Conservation (phyloP, 2,797 vertebrate species). For the Onychomys leucogaster region DNA sequence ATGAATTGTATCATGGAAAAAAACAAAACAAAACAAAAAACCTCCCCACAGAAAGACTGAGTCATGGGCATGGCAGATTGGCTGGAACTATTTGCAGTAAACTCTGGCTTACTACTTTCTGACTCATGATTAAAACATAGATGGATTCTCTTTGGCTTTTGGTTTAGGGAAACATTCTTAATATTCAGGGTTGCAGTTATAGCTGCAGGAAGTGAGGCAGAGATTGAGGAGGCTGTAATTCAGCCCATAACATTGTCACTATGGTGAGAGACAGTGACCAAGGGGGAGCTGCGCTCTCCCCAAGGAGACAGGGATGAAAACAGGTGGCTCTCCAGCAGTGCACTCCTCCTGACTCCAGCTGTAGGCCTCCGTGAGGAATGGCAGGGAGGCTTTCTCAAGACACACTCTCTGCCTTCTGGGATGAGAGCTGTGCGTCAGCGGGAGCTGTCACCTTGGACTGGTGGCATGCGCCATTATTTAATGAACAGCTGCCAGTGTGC, state of each 20-base stretch:
- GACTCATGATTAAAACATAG: conserved; percentile 56
- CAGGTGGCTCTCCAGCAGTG: background rate
- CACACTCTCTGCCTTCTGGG: background rate
- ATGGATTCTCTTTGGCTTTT: conserved; percentile 56
- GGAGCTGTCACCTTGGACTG: background rate
- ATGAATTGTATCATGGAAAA: conserved; percentile 57
- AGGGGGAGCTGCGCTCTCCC: background rate
- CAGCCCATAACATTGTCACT: background rate
- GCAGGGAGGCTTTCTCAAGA: background rate
- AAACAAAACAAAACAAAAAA: too few species aligned
- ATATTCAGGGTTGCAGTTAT: background rate
- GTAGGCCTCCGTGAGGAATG: background rate
- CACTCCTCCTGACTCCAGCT: background rate
- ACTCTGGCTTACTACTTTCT: conserved; percentile 45
- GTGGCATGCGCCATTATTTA: background rate
- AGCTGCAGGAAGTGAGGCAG: background rate
- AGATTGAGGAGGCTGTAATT: background rate
- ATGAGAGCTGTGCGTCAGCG: background rate
- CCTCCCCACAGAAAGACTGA: conserved; percentile 36
- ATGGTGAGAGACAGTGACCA: background rate
- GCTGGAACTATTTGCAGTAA: conserved; percentile 30
- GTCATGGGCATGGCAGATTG: conserved; percentile 31
- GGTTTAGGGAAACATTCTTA: conserved; percentile 39
- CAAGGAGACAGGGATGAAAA: background rate
- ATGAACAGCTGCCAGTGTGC: background rate